Conservation (phyloP, 2,888 invertebrate genomes). For the Pristionchus fissidentatus region DNA sequence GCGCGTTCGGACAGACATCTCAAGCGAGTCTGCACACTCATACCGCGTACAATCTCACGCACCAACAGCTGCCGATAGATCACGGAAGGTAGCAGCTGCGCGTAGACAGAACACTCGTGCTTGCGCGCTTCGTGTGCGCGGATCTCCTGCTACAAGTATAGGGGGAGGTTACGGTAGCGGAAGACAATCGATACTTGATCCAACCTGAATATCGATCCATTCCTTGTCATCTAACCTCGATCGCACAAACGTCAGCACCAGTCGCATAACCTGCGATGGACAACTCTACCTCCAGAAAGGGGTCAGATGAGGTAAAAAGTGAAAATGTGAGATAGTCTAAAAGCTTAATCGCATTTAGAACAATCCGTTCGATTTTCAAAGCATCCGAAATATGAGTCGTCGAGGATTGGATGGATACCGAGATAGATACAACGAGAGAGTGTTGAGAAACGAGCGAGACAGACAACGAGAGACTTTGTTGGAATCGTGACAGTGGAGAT, state of each 20-base stretch:
- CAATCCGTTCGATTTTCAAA: too few relatives aligned
- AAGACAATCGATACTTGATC: too few relatives aligned
- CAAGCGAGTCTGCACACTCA: background rate
- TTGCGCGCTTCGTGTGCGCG: constrained; percentile 57
- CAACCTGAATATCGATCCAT: constrained; percentile 35
- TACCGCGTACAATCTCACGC: constrained; percentile 25
- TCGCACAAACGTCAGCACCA: constrained; percentile 34
- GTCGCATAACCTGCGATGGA: constrained; percentile 18
- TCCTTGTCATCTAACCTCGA: background rate
- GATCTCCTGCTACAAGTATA: constrained; percentile 39
- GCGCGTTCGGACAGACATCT: background rate
- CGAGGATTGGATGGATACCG: too few relatives aligned
- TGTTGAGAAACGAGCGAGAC: background rate
- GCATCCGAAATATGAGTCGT: too few relatives aligned
- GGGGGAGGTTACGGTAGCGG: background rate
- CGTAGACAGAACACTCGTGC: constrained; percentile 64
- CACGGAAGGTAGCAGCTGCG: constrained; percentile 61
- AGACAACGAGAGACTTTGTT: too few relatives aligned
- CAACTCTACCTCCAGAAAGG: background rate
- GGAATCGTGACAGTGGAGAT: too few relatives aligned
- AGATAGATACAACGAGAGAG: background rate
- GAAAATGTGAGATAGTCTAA: background rate
- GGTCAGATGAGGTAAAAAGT: background rate
- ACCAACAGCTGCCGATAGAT: constrained; percentile 61
- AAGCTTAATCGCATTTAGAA: too few relatives aligned